Evolutionary conservation across 92 coral and sea anemone species (phyloP).

Genomic region (Palythoa heliodiscus): DNA sequence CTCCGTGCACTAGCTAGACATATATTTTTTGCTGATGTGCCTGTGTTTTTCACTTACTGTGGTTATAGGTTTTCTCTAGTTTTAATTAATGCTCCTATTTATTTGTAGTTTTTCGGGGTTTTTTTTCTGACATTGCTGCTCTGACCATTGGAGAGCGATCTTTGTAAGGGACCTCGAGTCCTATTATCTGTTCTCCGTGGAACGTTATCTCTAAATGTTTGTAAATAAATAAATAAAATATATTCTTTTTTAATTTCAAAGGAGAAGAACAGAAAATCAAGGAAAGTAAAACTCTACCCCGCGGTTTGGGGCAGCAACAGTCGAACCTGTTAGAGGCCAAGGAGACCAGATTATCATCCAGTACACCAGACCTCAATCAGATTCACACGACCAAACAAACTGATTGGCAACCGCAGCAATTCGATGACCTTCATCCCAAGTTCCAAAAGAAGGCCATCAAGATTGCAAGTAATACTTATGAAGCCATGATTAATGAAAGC

Average conservation of each 20-base stretch:
- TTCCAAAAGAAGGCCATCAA: constrained; percentile 17
- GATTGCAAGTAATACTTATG: background rate
- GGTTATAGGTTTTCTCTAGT: no score
- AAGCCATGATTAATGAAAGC: background rate
- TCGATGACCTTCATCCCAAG: constrained; percentile 12
- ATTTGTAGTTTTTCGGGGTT: no score
- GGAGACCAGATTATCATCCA: background rate
- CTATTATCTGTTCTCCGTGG: no score
- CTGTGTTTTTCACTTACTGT: no score
- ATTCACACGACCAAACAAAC: background rate
- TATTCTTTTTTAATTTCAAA: background rate
- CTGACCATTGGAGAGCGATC: no score
- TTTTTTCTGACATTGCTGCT: no score
- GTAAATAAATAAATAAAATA: background rate
- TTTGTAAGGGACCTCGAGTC: no score
- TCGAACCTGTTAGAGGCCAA: no score
- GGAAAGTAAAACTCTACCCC: background rate
- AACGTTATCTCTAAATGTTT: no score
- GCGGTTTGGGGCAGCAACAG: background rate
- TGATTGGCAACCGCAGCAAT: constrained; percentile 17
- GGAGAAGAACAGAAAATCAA: background rate
- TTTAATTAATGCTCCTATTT: no score
- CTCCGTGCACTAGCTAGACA: no score
- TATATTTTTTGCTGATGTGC: no score
- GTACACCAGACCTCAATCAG: constrained; percentile 24